Percentiles rank a stretch among this genome's conserved stretches.
phyloP scores from a whole-genome alignment of 2,888 invertebrate species.

The Trichacis sp. region DNA sequence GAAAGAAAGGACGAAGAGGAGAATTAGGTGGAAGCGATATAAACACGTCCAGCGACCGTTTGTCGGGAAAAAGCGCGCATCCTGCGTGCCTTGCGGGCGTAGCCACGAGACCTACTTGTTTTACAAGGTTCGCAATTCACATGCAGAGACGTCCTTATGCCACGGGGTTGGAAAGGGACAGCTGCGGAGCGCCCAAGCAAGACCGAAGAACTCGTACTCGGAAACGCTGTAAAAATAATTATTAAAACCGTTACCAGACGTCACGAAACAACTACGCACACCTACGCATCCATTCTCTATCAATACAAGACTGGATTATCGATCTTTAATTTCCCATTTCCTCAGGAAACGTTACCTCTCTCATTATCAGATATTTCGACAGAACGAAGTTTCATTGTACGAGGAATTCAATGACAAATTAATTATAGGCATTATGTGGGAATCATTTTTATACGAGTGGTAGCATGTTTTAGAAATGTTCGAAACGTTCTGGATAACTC shows the following conservation, averaged over 20 bases:
- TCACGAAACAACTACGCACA: slow-evolving; percentile 26
- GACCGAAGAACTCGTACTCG: slow-evolving; percentile 63
- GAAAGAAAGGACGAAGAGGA: neutral
- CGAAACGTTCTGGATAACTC: too few species aligned
- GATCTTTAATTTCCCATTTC: too few species aligned
- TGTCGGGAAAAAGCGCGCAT: slow-evolving; percentile 57
- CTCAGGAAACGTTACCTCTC: neutral
- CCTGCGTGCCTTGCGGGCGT: slow-evolving; percentile 58
- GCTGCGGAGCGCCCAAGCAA: slow-evolving; percentile 68
- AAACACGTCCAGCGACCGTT: slow-evolving; percentile 50
- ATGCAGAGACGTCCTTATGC: slow-evolving; percentile 61
- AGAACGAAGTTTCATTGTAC: too few species aligned
- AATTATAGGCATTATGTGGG: too few species aligned
- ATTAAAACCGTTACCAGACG: slow-evolving; percentile 66
- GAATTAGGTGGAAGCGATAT: slow-evolving; percentile 50
- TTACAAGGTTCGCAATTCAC: slow-evolving; percentile 52
- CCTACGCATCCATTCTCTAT: neutral
- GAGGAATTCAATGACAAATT: too few species aligned
- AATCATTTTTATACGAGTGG: too few species aligned
- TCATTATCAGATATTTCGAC: too few species aligned
- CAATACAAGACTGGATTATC: neutral
- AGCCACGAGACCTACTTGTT: slow-evolving; percentile 48
- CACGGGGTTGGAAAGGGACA: slow-evolving; percentile 65
- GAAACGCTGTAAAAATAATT: slow-evolving; percentile 70
- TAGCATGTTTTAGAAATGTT: too few species aligned